These are phyloP conservation scores for Aleiodes leptofemur DNA, from an alignment of 2,888 invertebrate genomes.

Conservation along the genomic window DNA sequence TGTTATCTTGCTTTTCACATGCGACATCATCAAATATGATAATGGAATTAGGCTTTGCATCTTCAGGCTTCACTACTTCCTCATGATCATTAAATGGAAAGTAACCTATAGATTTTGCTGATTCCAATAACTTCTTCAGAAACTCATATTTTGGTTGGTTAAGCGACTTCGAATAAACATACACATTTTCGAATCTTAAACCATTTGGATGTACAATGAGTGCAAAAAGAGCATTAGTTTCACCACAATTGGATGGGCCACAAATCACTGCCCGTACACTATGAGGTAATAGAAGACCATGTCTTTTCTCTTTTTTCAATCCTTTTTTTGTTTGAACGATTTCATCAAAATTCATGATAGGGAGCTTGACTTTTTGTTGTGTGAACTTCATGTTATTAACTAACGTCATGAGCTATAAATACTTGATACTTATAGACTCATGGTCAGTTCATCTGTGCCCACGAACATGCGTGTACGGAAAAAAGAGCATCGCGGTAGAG, in stretches of 20 bases:
- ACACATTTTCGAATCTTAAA: conserved; percentile 54
- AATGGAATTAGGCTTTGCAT: conserved; percentile 54
- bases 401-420: not conserved
- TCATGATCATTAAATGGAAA: conserved; percentile 53
- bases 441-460: not conserved
- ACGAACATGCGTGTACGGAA: conserved; percentile 4
- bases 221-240: conserved; percentile 54
- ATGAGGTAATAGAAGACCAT: conserved; percentile 63
- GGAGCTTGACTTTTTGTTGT: conserved; percentile 11
- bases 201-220: conserved; percentile 53
- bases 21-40: too few species aligned
- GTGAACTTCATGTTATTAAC: conserved; percentile 32
- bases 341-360: conserved; percentile 7
- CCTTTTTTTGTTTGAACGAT: not conserved
- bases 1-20: too few species aligned
- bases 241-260: conserved; percentile 55
- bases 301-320: conserved; percentile 34
- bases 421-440: not conserved
- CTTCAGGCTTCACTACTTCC: conserved; percentile 54
- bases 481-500: conserved; percentile 41
- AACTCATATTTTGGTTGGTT: not conserved
- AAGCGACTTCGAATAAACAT: conserved; percentile 49
- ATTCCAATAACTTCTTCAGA: conserved; percentile 47
- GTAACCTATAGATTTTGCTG: conserved; percentile 58
- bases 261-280: too few species aligned